Conservation (phyloP, 1,140 invertebrate species). For the Octopus bimaculoides region DNA sequence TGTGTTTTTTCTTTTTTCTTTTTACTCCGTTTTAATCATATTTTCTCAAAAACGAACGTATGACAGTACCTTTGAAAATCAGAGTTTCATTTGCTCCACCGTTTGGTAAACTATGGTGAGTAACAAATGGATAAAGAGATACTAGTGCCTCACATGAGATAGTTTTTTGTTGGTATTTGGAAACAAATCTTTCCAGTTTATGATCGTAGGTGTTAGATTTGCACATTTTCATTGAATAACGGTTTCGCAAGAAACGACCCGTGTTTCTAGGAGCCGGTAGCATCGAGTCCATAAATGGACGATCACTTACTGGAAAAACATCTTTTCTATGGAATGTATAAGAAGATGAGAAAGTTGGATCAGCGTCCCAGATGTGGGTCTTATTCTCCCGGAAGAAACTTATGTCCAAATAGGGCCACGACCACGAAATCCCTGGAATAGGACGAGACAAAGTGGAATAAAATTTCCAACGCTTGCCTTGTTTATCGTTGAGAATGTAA, state of each 20-base stretch:
- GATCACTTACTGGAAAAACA: slow-evolving; percentile 25
- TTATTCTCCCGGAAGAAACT: slow-evolving; percentile 30
- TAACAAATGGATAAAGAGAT: background rate
- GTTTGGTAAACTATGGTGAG: background rate
- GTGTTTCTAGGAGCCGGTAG: slow-evolving; percentile 26
- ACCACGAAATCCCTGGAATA: slow-evolving; percentile 19
- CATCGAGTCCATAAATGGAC: slow-evolving; percentile 23
- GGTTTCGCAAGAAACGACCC: slow-evolving; percentile 8
- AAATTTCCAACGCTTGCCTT: slow-evolving; percentile 25
- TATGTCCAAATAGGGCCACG: slow-evolving; percentile 35
- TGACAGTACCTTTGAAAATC: background rate
- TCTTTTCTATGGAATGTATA: slow-evolving; percentile 16
- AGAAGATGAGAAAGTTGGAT: slow-evolving; percentile 9
- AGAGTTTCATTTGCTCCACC: background rate
- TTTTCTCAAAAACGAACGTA: background rate
- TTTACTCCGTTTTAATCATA: no score
- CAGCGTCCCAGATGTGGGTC: slow-evolving; percentile 34
- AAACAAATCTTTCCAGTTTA: slow-evolving; percentile 10
- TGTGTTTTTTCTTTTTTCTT: no score
- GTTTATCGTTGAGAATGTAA: slow-evolving; percentile 16
- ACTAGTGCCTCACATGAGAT: background rate
- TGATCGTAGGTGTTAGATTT: slow-evolving; percentile 24
- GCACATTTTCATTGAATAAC: slow-evolving; percentile 22
- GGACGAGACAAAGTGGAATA: slow-evolving; percentile 9
- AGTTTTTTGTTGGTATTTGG: background rate